Evolutionary conservation across 2,113 vertebrate species (phyloP).

Genomic region (Nansenia antarctica): DNA sequence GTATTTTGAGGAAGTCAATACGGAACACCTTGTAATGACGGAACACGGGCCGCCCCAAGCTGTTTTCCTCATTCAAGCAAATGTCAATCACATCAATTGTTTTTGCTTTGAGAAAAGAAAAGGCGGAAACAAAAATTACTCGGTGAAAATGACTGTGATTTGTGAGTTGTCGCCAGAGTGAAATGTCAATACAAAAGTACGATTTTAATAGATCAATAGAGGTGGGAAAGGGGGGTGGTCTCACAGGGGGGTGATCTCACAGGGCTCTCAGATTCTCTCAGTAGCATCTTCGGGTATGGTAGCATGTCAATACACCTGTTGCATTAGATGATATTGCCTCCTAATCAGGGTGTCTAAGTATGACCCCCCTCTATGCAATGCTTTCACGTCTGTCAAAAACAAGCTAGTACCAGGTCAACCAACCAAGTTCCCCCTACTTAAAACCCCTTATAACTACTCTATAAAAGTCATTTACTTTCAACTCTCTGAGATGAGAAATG

Average conservation of each 20-base stretch:
- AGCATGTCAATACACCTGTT: slow-evolving; percentile 65
- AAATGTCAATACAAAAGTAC: slow-evolving; percentile 38
- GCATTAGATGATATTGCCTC: slow-evolving; percentile 51
- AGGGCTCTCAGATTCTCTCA: background rate
- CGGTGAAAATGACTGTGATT: too few species aligned
- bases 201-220: slow-evolving; percentile 28
- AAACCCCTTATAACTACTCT: background rate
- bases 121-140: slow-evolving; percentile 66
- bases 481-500: too few species aligned
- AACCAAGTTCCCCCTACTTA: background rate
- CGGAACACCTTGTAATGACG: slow-evolving; percentile 72
- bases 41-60: slow-evolving; percentile 67
- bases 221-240: slow-evolving; percentile 49
- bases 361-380: background rate
- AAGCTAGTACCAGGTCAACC: background rate
- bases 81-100: slow-evolving; percentile 69
- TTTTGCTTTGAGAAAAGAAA: slow-evolving; percentile 53
- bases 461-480: background rate
- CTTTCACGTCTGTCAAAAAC: background rate
- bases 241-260: slow-evolving; percentile 54
- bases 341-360: slow-evolving; percentile 10
- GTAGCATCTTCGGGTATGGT: slow-evolving; percentile 36
- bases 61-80: slow-evolving; percentile 57
- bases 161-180: slow-evolving; percentile 56
- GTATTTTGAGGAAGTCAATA: slow-evolving; percentile 65